Evolutionary conservation across 2,797 vertebrate species (phyloP).

Genomic region (Hybognathus amarus): DNA sequence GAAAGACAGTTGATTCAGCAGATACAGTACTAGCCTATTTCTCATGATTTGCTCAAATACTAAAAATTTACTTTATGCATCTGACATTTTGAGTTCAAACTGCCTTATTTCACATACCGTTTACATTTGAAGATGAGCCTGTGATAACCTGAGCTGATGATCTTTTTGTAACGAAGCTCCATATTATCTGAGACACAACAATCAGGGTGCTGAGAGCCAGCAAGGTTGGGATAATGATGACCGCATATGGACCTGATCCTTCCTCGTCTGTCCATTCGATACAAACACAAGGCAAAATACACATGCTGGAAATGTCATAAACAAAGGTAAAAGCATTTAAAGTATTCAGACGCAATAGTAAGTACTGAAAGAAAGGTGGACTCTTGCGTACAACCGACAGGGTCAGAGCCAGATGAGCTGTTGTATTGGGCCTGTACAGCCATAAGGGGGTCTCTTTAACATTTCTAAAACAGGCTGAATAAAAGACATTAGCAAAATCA

Average conservation of each 20-base stretch:
- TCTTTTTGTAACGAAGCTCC: constrained; percentile 64
- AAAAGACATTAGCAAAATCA: constrained; percentile 1
- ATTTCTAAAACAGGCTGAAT: constrained; percentile 58
- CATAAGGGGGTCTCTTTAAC: constrained; percentile 55
- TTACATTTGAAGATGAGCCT: neutral
- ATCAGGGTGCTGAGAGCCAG: constrained; percentile 68
- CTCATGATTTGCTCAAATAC: neutral
- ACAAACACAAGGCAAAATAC: constrained; percentile 20
- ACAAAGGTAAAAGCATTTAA: neutral
- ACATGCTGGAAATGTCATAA: neutral
- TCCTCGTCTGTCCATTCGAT: constrained; percentile 62
- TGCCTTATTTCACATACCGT: neutral
- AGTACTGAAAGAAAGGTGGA: neutral
- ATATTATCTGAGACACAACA: constrained; percentile 68
- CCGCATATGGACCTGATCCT: constrained; percentile 62
- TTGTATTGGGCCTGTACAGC: constrained; percentile 64
- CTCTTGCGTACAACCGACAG: constrained; percentile 62
- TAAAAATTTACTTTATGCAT: neutral
- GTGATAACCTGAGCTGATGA: constrained; percentile 10
- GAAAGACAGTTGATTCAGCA: constrained; percentile 25
- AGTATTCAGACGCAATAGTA: neutral
- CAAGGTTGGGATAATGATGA: constrained; percentile 71
- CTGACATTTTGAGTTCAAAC: neutral
- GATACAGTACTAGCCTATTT: too few relatives aligned
- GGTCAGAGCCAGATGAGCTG: constrained; percentile 57